Conservation (phyloP, 2,113 vertebrate species). For the Oreocharis arfaki region DNA sequence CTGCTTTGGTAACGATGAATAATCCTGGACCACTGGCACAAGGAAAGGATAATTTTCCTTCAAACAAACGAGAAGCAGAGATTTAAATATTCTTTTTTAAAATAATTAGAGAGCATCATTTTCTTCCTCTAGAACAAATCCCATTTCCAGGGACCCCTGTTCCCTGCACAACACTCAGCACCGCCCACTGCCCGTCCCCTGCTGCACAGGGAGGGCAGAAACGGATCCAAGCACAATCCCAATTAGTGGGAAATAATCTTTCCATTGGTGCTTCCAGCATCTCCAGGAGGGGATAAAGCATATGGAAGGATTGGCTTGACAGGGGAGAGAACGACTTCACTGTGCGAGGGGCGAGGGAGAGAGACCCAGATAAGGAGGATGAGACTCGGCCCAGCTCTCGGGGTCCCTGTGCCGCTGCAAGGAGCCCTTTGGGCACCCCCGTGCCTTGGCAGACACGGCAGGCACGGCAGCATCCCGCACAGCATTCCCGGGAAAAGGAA, state of each 20-base stretch:
- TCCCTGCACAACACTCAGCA: rapidly evolving
- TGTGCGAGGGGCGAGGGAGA: background rate
- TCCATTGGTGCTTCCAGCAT: background rate
- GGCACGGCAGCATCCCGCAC: background rate
- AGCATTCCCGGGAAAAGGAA: background rate
- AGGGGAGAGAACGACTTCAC: background rate
- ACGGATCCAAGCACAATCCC: rapidly evolving
- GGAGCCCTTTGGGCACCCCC: background rate
- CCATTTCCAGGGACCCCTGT: background rate
- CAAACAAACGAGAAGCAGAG: background rate
- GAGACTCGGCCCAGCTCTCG: background rate
- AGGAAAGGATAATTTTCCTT: background rate
- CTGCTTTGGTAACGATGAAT: background rate
- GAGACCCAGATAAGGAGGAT: background rate
- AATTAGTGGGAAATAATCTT: rapidly evolving
- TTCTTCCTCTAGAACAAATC: background rate
- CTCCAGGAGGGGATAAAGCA: background rate
- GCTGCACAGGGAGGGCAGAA: background rate
- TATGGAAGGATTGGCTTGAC: background rate
- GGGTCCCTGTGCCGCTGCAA: rapidly evolving
- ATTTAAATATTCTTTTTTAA: background rate
- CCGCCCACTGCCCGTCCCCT: rapidly evolving
- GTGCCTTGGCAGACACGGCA: background rate
- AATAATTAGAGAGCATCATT: too few species aligned
- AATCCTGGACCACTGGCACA: too few species aligned